Evolutionary conservation across 1,140 invertebrate genomes (phyloP), one percentile per base, ranked within the genome.

Genomic region (Hyposmocoma kahamanoa): DNA sequence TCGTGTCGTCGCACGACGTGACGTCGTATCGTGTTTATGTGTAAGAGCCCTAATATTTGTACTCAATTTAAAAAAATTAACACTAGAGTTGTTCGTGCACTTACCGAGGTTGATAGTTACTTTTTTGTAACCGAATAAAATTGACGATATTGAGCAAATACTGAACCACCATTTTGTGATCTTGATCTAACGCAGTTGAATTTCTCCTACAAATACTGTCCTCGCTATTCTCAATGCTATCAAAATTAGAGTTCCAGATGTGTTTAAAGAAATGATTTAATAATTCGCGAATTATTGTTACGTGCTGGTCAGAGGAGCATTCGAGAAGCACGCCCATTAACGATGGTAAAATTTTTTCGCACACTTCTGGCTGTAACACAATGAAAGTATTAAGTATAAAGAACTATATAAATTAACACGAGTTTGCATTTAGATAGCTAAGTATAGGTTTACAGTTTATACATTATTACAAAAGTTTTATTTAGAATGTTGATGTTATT

Each of bases 221-320:
- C 15, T 53, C 59, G 13, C 59, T 65, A 32, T 42, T 58, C 11
- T 71, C 65, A 0, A 63, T 32, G 22, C 46, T 63, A 10, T 60
- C 51, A 22, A 68, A 71, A 21, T 50, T 79, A 24, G 50, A 63
- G 3, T 70, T 56, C 66, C 74, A 82, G 34, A 82, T 53, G 36
- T 71, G 60, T 9, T 59, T 68, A 30, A 79, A 82, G 26, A 84
- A 75, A 5, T 49, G 56, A 32, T 85, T 79, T 24, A 86, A 69
- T 48, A 81, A 70, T 15, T 57, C 52, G 0, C 65, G 52, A 11
- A 86, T 48, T 1, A 53, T 50, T 38, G 50, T 30, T 1, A 70
- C 43, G 15, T 78, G 64, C 6, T 59, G 51, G 22, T 79, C 69
- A 8, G 62, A 47, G 10, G 73, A 62, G 36, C 57, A 62, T 26